Evolutionary conservation across 30 jellyfish, hydroid and myxozoan genomes (phyloP), one percentile per base, ranked within the genome.

Genomic region (Turritopsis rubra): DNA sequence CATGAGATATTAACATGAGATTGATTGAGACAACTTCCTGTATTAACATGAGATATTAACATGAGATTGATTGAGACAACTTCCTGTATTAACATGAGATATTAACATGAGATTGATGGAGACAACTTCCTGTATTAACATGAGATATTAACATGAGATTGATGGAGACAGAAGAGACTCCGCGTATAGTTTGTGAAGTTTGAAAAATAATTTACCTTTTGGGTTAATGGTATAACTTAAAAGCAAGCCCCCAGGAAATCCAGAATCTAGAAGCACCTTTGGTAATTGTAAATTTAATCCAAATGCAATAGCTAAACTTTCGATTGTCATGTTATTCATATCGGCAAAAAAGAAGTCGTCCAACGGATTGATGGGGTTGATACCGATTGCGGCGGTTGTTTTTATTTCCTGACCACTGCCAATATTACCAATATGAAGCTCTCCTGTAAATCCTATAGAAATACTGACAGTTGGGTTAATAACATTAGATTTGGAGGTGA

Each of bases 211-310:
- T 8, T 85, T 54, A 92, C 98, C 98, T 29, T 75, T 31, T 9
- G 98, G 96, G 75, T 84, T 76, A 74, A 52, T 26, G 13, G 97
- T 83, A 75, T 86, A 91, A 0, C 94, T 88, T 13, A 93, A 93
- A 26, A 81, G 24, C 26, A 91, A 91, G 8, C 97, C 97, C 25
- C 83, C 95, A 16, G 96, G 97, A 71, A 91, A 91, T 27, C 96
- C 96, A 53, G 96, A 79, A 17, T 91, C 97, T 23, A 82, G 65
- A 1, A 91, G 65, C 28, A 81, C 91, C 68, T 83, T 83, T 28
- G 97, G 97, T 66, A 91, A 75, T 1, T 73, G 13, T 54, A 86
- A 54, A 54, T 87, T 86, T 60, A 75, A 83, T 25, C 77, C 95
- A 81, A 86, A 91, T 1, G 97, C 97, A 21, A 74, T 79, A 3